Conservation (phyloP, 2,797 vertebrate genomes). For the Amazona ochrocephala region DNA sequence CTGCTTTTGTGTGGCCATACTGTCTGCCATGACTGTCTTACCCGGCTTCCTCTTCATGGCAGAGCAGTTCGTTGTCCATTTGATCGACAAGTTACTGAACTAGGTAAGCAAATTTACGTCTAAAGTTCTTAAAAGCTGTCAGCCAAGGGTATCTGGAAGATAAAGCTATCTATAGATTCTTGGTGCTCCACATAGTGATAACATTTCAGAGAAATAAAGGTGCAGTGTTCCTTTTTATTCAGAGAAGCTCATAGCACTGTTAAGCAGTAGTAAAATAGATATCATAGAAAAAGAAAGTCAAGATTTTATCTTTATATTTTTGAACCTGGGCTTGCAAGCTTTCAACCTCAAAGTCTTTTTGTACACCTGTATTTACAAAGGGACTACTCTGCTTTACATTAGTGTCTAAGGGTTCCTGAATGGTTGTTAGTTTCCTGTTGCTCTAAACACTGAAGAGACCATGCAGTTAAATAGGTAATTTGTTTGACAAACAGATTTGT, state of each 20-base stretch:
- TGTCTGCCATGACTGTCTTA: constrained; percentile 96
- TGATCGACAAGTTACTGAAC: constrained; percentile 94
- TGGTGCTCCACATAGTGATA: not conserved
- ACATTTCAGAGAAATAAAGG: not conserved
- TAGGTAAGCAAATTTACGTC: constrained; percentile 81
- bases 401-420: not conserved
- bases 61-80: constrained; percentile 96
- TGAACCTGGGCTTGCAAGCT: not conserved
- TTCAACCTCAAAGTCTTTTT: not conserved
- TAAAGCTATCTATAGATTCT: not conserved
- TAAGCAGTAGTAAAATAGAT: not conserved
- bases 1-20: constrained; percentile 97
- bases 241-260: not conserved
- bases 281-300: not conserved
- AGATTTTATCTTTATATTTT: not conserved
- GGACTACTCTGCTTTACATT: not conserved
- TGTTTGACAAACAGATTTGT: not conserved
- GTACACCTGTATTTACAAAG: not conserved
- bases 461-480: not conserved
- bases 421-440: not conserved
- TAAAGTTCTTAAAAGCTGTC: not conserved
- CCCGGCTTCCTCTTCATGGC: constrained; percentile 93
- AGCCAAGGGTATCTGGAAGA: not conserved
- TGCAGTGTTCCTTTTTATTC: not conserved
- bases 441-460: not conserved